Evolutionary conservation across 2,113 vertebrate genomes (phyloP).

Genomic region (Pedionomus torquatus): DNA sequence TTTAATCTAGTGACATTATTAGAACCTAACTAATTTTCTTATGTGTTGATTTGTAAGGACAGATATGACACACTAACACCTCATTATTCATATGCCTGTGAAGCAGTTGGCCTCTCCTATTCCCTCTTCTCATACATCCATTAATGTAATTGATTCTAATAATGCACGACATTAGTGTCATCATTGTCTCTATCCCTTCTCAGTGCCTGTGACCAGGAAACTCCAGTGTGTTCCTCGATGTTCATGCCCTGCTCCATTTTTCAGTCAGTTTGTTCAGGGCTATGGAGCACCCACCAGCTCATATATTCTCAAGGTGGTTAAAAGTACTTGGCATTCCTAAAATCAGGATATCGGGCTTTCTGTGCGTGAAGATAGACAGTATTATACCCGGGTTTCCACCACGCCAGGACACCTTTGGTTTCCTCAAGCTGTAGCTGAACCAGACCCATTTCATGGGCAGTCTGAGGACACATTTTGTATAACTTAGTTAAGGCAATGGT

Average conservation of each 20-base stretch:
- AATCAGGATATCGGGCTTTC: neutral
- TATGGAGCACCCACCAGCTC: neutral
- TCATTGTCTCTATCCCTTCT: neutral
- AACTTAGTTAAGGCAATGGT: neutral
- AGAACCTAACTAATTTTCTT: constrained; percentile 48
- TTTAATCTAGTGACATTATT: constrained; percentile 31
- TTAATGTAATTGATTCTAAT: constrained; percentile 7
- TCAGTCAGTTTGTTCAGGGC: neutral
- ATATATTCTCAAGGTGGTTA: neutral
- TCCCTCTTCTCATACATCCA: neutral
- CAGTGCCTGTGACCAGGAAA: neutral
- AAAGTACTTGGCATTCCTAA: neutral
- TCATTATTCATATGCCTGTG: neutral
- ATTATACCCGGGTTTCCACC: neutral
- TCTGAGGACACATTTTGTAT: neutral
- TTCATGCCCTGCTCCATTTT: neutral
- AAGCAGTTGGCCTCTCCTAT: neutral
- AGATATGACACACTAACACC: neutral
- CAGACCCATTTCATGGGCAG: neutral
- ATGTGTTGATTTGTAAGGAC: constrained; percentile 8
- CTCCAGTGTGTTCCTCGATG: neutral
- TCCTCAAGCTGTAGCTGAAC: neutral
- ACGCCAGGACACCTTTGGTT: neutral
- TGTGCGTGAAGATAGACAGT: neutral
- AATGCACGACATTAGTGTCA: neutral